Percentiles rank a stretch among this genome's conserved stretches.
Evolutionary conservation across 2,888 invertebrate species (phyloP).

Genomic region (Therioaphis trifolii): DNA sequence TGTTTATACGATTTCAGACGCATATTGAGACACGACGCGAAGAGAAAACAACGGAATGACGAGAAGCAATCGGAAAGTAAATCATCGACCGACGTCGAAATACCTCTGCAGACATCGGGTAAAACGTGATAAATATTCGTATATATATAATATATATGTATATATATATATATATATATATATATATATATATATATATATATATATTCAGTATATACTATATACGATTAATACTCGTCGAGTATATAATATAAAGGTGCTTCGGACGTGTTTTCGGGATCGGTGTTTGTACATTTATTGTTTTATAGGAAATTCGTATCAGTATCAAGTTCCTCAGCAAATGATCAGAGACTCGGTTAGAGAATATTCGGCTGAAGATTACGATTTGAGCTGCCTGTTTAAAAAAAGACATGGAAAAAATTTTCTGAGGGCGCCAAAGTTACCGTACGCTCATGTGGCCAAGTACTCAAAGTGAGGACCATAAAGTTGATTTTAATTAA

Average conservation of each 20-base stretch:
- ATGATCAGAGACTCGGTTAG: constrained; percentile 46
- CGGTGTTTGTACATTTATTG: background rate
- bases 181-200: too few relatives aligned
- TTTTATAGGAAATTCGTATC: background rate
- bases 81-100: background rate
- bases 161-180: too few relatives aligned
- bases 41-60: background rate
- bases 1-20: constrained; percentile 28
- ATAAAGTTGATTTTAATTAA: too few relatives aligned
- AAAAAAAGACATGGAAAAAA: constrained; percentile 45
- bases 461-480: constrained; percentile 39
- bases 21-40: constrained; percentile 22
- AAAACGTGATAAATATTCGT: background rate
- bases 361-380: constrained; percentile 32
- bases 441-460: constrained; percentile 11
- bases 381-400: constrained; percentile 57
- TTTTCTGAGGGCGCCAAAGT: constrained; percentile 45
- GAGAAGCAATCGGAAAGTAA: constrained; percentile 2
- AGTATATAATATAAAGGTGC: too few relatives aligned
- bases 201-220: too few relatives aligned
- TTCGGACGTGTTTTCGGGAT: background rate
- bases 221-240: background rate
- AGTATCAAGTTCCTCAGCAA: constrained; percentile 40
- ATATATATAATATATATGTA: too few relatives aligned
- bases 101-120: constrained; percentile 31